These are phyloP conservation scores for Trichonephila clavata DNA, from an alignment of 1,140 invertebrate genomes.

Conservation along the genomic window DNA sequence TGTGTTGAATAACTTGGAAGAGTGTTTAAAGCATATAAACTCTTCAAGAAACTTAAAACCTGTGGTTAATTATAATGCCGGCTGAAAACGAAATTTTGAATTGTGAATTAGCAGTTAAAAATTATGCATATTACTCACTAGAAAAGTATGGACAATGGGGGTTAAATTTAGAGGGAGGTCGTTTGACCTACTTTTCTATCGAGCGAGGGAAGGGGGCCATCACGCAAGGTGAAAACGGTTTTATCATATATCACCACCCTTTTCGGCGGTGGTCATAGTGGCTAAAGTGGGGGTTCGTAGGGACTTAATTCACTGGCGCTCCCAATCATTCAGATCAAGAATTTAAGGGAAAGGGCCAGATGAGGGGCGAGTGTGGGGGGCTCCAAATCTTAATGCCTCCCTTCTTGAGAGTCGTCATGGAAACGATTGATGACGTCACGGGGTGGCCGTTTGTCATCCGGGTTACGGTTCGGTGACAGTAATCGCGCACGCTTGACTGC, in stretches of 20 bases:
- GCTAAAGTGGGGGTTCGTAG: not conserved
- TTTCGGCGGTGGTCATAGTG: conserved; percentile 1
- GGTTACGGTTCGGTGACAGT: conserved; percentile 74
- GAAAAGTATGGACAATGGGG: no score
- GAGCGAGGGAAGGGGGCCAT: not conserved
- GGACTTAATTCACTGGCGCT: conserved; percentile 50
- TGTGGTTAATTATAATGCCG: no score
- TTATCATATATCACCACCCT: not conserved
- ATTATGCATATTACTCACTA: no score
- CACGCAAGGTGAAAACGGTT: not conserved
- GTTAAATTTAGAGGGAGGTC: not conserved
- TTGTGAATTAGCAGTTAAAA: no score
- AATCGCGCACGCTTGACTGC: conserved; percentile 73
- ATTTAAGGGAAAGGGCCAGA: conserved; percentile 70
- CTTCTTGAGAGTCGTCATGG: conserved; percentile 75
- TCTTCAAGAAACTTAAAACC: no score
- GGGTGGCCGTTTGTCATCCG: conserved; percentile 75
- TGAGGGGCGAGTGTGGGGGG: conserved; percentile 40
- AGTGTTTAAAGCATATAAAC: no score
- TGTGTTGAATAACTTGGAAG: no score
- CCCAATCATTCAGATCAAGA: conserved; percentile 50
- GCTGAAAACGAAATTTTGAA: no score
- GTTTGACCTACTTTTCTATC: not conserved
- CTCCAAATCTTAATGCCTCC: conserved; percentile 72
- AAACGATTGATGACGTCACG: conserved; percentile 75